Evolutionary conservation across 1,140 invertebrate species (phyloP).

Genomic region (Lysiphlebus fabarum): DNA sequence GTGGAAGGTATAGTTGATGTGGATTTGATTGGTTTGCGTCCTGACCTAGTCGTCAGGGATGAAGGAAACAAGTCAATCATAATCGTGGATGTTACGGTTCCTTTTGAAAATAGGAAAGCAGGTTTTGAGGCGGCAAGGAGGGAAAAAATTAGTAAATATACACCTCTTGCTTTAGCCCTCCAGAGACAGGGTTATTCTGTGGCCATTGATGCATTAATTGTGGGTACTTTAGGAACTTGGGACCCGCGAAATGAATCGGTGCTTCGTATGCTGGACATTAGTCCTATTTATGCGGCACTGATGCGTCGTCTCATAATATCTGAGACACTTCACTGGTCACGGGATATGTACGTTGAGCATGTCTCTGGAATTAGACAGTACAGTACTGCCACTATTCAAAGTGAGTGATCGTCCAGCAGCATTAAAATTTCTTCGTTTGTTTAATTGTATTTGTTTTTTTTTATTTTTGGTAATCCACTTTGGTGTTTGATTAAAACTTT

Average conservation of each 20-base stretch:
- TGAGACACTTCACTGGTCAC: conserved; percentile 32
- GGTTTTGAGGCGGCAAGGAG: conserved; percentile 25
- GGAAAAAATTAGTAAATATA: conserved; percentile 35
- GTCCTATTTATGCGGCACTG: conserved; percentile 15
- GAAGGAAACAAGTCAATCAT: conserved; percentile 22
- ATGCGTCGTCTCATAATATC: conserved; percentile 32
- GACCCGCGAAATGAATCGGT: conserved; percentile 31
- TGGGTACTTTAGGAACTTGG: conserved; percentile 36
- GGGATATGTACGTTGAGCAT: conserved; percentile 30
- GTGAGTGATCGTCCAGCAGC: too few relatives aligned
- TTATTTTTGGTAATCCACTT: too few relatives aligned
- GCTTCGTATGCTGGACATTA: conserved; percentile 17
- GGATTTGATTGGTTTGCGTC: conserved; percentile 26
- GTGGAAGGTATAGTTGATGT: conserved; percentile 17
- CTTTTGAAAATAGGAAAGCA: conserved; percentile 40
- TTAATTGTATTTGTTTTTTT: too few relatives aligned
- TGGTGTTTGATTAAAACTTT: too few relatives aligned
- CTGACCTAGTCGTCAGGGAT: conserved; percentile 38
- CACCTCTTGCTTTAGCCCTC: conserved; percentile 22
- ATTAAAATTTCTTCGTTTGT: too few relatives aligned
- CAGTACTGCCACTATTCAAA: too few relatives aligned
- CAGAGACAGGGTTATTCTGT: conserved; percentile 23
- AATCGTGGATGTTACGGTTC: conserved; percentile 43
- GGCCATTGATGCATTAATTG: conserved; percentile 30
- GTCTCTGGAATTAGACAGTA: conserved; percentile 6